Percentiles rank a stretch among this genome's conserved stretches.
phyloP scores from a whole-genome alignment of 2,888 invertebrate genomes.

The Drosophila percnosoma region DNA sequence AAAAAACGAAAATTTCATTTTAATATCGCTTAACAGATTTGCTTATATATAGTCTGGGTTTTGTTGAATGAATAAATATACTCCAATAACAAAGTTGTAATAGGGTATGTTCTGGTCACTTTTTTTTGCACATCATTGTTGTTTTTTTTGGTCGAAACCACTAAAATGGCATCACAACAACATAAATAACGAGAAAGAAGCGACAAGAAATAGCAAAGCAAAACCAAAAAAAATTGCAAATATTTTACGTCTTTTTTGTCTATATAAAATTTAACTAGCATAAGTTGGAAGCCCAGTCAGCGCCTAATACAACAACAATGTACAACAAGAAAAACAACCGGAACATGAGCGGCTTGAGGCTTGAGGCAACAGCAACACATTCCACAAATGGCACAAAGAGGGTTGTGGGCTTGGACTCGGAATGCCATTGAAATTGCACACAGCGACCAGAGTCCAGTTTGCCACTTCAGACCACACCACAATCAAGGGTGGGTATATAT shows the following conservation, averaged over 20 bases:
- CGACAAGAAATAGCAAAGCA: conserved; percentile 48
- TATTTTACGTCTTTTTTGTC: conserved; percentile 38
- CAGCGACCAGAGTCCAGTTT: neutral
- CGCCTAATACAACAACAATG: conserved; percentile 26
- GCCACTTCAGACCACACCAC: conserved; percentile 10
- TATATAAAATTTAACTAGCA: conserved; percentile 47
- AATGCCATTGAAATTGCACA: conserved; percentile 18
- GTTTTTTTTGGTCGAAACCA: conserved; percentile 62
- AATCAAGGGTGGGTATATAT: conserved; percentile 2
- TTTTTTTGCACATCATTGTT: neutral
- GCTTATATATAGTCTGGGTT: neutral
- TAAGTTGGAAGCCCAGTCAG: conserved; percentile 27
- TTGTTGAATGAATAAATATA: neutral
- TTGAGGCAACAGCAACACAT: conserved; percentile 38
- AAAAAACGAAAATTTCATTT: neutral
- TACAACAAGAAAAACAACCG: conserved; percentile 3
- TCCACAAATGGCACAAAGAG: conserved; percentile 42
- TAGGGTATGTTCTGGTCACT: conserved; percentile 17
- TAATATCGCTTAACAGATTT: neutral
- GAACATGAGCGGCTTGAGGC: conserved; percentile 14
- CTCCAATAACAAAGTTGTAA: neutral
- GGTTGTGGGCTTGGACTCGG: conserved; percentile 7
- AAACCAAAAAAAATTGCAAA: conserved; percentile 38
- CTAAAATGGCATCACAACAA: conserved; percentile 55
- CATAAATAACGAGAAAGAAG: neutral